Base-by-base conservation (phyloP, 2,797 vertebrate species). In the Megalops cyprinoides region DNA sequence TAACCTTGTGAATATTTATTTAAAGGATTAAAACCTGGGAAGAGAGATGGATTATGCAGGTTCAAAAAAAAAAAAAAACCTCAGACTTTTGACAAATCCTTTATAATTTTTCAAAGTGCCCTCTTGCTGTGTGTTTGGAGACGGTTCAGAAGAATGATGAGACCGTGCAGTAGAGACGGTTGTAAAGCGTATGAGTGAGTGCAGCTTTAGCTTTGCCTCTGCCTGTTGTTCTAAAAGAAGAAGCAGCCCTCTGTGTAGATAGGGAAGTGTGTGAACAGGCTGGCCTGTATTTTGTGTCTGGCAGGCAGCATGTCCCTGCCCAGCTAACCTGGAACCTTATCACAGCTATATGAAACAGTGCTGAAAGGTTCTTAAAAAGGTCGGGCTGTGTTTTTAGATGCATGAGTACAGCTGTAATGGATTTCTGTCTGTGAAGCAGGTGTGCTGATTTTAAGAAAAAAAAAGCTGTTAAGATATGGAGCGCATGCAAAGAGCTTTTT, bases 1-100 rank as follows among this genome's bases (percentile, higher is more conserved):
- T 88, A 90, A 83, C 84, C 84, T 37, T 83, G 85, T 82, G 84
- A 78, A 87, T 83, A 86, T 89, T 87, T 89, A 77, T 85, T 73
- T 84, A 85, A 85, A 86, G 84, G 87, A 90, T 85, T 20, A 83
- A 78, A 88, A 88, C 4, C 71, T 31, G 7, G 23, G 12, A 44
- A 73, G 8, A 31, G 12, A 37, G 34, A 39, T 67, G 23, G 69
- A 73, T 73, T 73, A 73, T 46, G 39, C n/a, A 25, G 71, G 23
- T 74, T 49, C 9, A 39, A 69, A 69, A 69, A 69, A 60, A 4
- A 4, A 48, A 48, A 48, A 4, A 4, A 4, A 48, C 3, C 58
- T 60, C n/a, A 28, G 48, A 74, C 44, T 25, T 49, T 74, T 74
- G 71, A 74, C 44, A 49, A 74, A 46, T 46, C 23, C 42, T 46